Evolutionary conservation across 1,140 invertebrate genomes (phyloP), one percentile per base, ranked within the genome.

Genomic region (Cotesia typhae): DNA sequence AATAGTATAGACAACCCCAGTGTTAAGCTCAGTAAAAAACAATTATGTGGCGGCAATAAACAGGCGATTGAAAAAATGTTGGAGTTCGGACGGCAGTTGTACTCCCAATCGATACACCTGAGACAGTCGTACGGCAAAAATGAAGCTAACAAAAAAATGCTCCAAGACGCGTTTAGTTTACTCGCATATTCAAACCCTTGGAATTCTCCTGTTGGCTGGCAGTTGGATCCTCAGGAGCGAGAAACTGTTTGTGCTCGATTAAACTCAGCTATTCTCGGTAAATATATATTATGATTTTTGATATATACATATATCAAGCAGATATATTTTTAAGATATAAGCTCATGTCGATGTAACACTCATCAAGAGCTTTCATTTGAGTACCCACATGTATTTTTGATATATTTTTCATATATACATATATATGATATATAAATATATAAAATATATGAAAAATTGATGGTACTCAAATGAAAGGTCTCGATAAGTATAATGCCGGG

Each of bases 111-210:
- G 82, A 91, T 95, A 87, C 91, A 93, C 71, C 87, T 98, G 69
- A 90, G 92, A 75, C 91, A 92, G 80, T 91, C 96, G 79, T 92
- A 94, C 82, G 95, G 94, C 74, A 92, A 92, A 78, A 94, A 92
- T 87, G 93, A 96, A 83, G 89, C 89, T 55, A 96, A 97, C 87
- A 96, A 96, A 85, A 95, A 96, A 88, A 96, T 98, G 93, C 88
- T 98, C 51, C 89, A 98, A 92, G 95, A 99, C 88, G 97, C 97
- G 79, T 99, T 99, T 89, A 98, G 97, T 89, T 90, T 99, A 80
- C 89, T 99, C 80, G 97, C 98, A 10, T 99, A 99, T 88, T 94
- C 96, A 77, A 98, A 99, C 90, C 98, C 98, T 6, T 98, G 96
- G 96, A 92, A 92, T 80, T 98, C 96, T 87, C 97, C 97, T 28